Evolutionary conservation across 2,888 invertebrate genomes (phyloP).

Genomic region (Eupithecia insigniata): DNA sequence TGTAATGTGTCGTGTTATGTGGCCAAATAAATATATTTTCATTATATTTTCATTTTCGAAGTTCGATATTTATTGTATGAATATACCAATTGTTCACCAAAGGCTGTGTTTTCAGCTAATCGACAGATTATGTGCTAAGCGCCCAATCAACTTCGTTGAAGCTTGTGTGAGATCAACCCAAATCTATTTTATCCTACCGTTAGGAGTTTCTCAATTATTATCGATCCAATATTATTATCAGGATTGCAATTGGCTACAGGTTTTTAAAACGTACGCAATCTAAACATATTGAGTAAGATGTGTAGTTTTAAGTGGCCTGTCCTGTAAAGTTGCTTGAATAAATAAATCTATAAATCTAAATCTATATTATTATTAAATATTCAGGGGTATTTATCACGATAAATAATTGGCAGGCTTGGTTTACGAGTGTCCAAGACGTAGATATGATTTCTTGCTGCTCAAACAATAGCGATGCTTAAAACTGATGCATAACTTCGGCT

Average conservation of each 20-base stretch:
- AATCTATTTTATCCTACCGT: conserved; percentile 31
- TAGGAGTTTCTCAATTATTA: conserved; percentile 16
- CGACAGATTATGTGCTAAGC: conserved; percentile 45
- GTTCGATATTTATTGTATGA: not conserved
- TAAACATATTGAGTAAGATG: too few species aligned
- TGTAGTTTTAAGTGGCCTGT: too few species aligned
- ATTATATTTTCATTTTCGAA: too few species aligned
- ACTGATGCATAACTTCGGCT: too few species aligned
- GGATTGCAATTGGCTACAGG: not conserved
- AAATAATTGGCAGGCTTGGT: too few species aligned
- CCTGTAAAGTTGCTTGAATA: too few species aligned
- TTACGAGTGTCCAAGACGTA: not conserved
- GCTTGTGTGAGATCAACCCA: conserved; percentile 32
- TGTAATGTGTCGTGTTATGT: too few species aligned
- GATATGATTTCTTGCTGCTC: not conserved
- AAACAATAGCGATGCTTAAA: not conserved
- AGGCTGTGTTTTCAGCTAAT: conserved; percentile 34
- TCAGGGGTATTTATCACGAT: too few species aligned
- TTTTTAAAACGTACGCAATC: too few species aligned
- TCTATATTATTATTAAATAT: too few species aligned
- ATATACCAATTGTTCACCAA: conserved; percentile 5
- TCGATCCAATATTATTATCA: conserved; percentile 12
- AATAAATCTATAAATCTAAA: too few species aligned
- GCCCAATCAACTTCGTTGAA: conserved; percentile 44
- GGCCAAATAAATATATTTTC: too few species aligned